Base-by-base conservation (phyloP, 2,113 vertebrate species). In the Crotalus viridis region DNA sequence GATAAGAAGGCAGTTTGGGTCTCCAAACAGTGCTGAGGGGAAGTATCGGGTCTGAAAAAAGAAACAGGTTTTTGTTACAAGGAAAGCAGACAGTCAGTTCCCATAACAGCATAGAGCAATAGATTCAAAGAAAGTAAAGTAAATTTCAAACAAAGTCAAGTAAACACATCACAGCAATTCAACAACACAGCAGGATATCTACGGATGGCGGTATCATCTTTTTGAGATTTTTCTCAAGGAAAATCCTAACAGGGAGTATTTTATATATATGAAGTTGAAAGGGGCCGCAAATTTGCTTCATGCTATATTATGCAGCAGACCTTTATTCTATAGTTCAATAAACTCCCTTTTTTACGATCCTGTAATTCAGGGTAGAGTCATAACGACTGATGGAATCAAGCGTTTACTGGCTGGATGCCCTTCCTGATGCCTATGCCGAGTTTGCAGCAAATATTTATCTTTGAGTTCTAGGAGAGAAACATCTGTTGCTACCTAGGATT, bases 1-100 rank as follows among this genome's bases (percentile, higher is more conserved):
- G 98, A 94, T 3, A 98, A 89, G 64, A 98, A 97, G 90, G 98
- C 98, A 21, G 98, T 98, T 96, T 99, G 99, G 39, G 99, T 99
- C 94, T 99, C 99, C 22, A 99, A 97, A 86, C 98, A 98, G 95
- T 98, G 98, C 89, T 97, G 98, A 0, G 98, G 97, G 1, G 96
- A 95, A 19, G 97, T 97, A 5, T 98, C 98, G 0, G 98, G 98
- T 96, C 99, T 99, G 93, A 3, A 94, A 90, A 93, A 59, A 92
- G 39, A 92, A 90, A 43, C 85, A 54, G 0, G 56, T 8, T 3
- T 39, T 85, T 88, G 92, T 39, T 87, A 74, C 46, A 89, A 56
- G 46, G 85, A 26, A 1, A 15, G 24, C 88, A 87, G 0, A 0
- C 19, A 61, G 48, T 85, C 1, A 5, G 0, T 21, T 22, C 21